Conservation (phyloP, 2,797 vertebrate species). For the Lepilemur ruficaudatus region DNA sequence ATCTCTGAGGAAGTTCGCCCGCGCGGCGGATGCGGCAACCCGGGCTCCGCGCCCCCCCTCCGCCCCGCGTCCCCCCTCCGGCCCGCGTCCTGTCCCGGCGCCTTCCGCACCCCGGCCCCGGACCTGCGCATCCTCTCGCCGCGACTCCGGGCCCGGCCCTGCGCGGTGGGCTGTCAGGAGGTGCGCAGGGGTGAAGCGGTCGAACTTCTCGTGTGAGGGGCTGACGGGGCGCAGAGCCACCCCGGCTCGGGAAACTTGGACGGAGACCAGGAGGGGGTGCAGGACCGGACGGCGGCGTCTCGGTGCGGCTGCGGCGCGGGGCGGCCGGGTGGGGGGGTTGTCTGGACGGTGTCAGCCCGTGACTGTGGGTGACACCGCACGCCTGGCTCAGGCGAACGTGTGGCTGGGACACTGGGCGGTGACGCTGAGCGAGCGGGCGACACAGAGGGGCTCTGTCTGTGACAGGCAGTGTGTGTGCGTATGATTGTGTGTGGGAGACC, state of each 20-base stretch:
- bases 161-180: neutral
- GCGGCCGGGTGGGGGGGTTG: neutral
- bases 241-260: constrained; percentile 47
- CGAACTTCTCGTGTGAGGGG: constrained; percentile 3
- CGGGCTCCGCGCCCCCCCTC: no score
- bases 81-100: neutral
- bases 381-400: constrained; percentile 56
- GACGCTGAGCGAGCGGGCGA: constrained; percentile 47
- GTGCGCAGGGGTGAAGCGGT: neutral
- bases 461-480: constrained; percentile 1
- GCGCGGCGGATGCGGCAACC: constrained; percentile 22
- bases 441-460: constrained; percentile 66
- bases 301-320: constrained; percentile 19
- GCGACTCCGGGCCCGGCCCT: neutral
- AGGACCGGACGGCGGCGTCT: neutral
- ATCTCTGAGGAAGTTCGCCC: constrained; percentile 49
- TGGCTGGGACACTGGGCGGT: constrained; percentile 59
- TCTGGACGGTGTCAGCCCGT: constrained; percentile 69
- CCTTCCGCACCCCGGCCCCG: neutral
- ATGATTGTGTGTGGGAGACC: constrained; percentile 15
- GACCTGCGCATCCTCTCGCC: neutral
- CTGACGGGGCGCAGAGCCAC: neutral
- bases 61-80: neutral
- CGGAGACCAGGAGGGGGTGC: neutral
- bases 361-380: constrained; percentile 70